A percentile compares a stretch with the other conserved stretches of the same genome.
These are phyloP conservation scores for Protula sp. DNA, from an alignment of 2,888 invertebrate species.

Conservation along the genomic window DNA sequence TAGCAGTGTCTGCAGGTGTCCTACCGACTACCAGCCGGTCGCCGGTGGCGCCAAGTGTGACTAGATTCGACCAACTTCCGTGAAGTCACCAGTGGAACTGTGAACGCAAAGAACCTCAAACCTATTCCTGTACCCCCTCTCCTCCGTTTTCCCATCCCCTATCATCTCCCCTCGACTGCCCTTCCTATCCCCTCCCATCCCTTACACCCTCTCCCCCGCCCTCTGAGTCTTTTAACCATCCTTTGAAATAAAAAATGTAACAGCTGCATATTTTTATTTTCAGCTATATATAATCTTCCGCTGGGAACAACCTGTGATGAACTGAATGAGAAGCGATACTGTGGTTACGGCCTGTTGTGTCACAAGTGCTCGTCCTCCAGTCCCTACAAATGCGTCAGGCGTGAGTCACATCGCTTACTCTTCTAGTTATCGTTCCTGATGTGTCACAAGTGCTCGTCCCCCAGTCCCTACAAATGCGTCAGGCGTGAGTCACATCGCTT, in stretches of 20 bases:
- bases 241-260: too few species aligned
- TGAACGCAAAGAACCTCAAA: too few species aligned
- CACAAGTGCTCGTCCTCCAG: background rate
- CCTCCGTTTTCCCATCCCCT: too few species aligned
- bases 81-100: too few species aligned
- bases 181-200: too few species aligned
- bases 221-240: too few species aligned
- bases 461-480: background rate
- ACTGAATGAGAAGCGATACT: background rate
- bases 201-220: too few species aligned
- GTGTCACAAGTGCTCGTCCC: background rate
- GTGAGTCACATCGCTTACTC: too few species aligned
- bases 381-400: background rate
- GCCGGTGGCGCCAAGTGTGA: conserved; percentile 23
- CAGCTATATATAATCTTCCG: background rate
- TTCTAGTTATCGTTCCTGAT: too few species aligned
- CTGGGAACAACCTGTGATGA: background rate
- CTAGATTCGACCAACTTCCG: too few species aligned
- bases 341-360: background rate
- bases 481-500: background rate
- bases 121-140: too few species aligned
- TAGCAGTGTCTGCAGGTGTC: conserved; percentile 20
- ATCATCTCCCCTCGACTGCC: too few species aligned
- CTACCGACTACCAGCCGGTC: conserved; percentile 16
- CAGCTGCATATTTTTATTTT: background rate